Conservation (phyloP, 2,888 invertebrate genomes). For the Himalopsyche japonica region DNA sequence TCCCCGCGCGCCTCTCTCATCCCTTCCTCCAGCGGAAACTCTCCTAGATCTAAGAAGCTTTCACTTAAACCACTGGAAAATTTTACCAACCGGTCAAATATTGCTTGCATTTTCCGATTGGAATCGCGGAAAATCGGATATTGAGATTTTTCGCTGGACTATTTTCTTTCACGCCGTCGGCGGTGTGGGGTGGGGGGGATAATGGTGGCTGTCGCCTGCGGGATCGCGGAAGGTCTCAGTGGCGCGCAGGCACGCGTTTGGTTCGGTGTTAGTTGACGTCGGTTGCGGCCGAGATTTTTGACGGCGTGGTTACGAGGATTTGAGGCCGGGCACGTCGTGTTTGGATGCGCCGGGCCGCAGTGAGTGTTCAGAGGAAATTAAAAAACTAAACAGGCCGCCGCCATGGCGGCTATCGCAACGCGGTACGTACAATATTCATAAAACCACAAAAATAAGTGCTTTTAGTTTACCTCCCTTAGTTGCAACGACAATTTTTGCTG, state of each 20-base stretch:
- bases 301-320: slow-evolving; percentile 49
- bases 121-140: background rate
- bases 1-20: slow-evolving; percentile 40
- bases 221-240: slow-evolving; percentile 57
- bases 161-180: slow-evolving; percentile 3
- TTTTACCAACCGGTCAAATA: background rate
- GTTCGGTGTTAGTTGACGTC: slow-evolving; percentile 50
- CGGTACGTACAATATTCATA: slow-evolving; percentile 18
- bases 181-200: slow-evolving; percentile 47
- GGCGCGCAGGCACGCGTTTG: slow-evolving; percentile 54
- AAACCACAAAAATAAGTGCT: background rate
- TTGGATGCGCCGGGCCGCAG: slow-evolving; percentile 19
- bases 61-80: background rate
- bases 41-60: background rate
- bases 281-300: slow-evolving; percentile 46
- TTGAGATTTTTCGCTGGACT: slow-evolving; percentile 7
- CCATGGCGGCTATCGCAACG: slow-evolving; percentile 28
- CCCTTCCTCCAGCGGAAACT: slow-evolving; percentile 31
- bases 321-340: slow-evolving; percentile 44
- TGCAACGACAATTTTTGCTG: no score
- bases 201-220: slow-evolving; percentile 44
- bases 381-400: slow-evolving; percentile 11
- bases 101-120: background rate
- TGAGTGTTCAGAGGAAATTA: slow-evolving; percentile 45
- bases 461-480: background rate